Percentiles rank a stretch among this genome's conserved stretches.
Evolutionary conservation across 2,888 invertebrate species (phyloP).

Genomic region (Campoplex nolae): DNA sequence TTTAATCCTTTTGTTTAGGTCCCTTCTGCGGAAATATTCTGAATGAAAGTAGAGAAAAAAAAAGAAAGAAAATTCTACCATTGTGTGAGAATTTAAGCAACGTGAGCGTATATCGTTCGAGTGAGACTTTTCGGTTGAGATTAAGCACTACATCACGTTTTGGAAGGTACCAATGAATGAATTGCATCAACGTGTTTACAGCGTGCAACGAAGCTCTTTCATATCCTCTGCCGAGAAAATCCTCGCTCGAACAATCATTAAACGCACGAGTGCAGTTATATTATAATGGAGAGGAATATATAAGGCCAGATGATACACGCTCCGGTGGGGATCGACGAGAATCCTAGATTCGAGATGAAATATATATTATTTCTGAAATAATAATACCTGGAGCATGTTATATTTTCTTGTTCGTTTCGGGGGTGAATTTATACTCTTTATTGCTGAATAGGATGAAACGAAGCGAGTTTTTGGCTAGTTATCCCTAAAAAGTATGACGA

Average conservation of each 20-base stretch:
- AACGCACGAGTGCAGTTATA: not conserved
- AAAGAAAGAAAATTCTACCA: not conserved
- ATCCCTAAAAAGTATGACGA: constrained; percentile 54
- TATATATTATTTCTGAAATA: constrained; percentile 39
- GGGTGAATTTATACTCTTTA: constrained; percentile 30
- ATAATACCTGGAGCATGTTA: constrained; percentile 30
- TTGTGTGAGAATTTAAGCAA: not conserved
- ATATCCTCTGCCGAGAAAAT: constrained; percentile 1
- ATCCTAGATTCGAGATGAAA: constrained; percentile 35
- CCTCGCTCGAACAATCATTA: constrained; percentile 30
- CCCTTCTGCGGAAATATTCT: not conserved
- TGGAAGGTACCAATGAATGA: not conserved
- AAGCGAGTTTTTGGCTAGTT: constrained; percentile 56
- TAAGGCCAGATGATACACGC: constrained; percentile 1
- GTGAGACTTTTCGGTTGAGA: not conserved
- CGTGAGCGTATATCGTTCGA: not conserved
- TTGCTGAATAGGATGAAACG: constrained; percentile 39
- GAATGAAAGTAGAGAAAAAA: not conserved
- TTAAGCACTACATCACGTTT: not conserved
- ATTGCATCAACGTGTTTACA: constrained; percentile 14
- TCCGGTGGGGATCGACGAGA: constrained; percentile 21
- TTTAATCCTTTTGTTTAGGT: not conserved
- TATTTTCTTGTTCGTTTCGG: constrained; percentile 39
- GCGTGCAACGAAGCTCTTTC: not conserved
- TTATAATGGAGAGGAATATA: not conserved